Evolutionary conservation across 2,888 invertebrate genomes (phyloP).

Genomic region (Lepidochitona cinerea): DNA sequence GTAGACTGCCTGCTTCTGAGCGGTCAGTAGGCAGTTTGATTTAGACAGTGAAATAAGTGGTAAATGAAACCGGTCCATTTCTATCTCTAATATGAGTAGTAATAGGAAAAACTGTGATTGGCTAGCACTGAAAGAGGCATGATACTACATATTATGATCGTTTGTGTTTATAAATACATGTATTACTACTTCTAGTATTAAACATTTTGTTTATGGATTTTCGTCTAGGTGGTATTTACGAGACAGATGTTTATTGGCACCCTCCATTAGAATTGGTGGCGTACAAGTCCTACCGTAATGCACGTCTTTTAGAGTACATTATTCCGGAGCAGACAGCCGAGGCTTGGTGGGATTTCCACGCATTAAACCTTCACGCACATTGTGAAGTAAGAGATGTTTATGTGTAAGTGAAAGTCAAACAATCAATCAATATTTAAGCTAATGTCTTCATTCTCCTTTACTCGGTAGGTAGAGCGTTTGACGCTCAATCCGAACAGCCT

Average conservation of each 20-base stretch:
- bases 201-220: neutral
- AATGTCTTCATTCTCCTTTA: no score
- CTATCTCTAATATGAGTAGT: neutral
- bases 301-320: conserved; percentile 34
- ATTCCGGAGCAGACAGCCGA: conserved; percentile 35
- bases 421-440: no score
- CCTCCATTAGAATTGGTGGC: conserved; percentile 40
- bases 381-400: conserved; percentile 38
- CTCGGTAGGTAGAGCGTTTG: no score
- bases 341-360: conserved; percentile 34
- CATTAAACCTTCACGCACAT: conserved; percentile 23
- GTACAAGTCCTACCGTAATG: conserved; percentile 42
- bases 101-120: no score
- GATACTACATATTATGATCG: no score
- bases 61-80: neutral
- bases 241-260: conserved; percentile 42
- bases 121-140: no score
- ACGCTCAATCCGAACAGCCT: no score
- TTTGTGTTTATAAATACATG: neutral
- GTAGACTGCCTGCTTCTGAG: no score
- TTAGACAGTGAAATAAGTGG: neutral
- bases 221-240: neutral
- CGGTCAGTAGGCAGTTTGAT: no score
- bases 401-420: no score
- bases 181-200: no score